Evolutionary conservation across 2,113 vertebrate genomes (phyloP).

Genomic region (Formicarius rufipectus): DNA sequence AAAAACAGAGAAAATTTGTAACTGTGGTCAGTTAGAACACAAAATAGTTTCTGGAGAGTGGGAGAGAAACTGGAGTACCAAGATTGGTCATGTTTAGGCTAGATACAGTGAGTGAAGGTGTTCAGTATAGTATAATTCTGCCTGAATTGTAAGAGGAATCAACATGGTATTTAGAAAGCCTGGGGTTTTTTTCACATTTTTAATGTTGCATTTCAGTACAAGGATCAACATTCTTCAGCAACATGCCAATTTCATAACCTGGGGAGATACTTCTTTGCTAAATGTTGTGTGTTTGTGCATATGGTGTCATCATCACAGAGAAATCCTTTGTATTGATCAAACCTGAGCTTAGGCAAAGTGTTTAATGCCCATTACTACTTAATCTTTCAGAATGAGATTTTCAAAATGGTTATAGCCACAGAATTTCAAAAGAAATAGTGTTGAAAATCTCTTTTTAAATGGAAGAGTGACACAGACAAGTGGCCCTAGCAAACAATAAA

Average conservation of each 20-base stretch:
- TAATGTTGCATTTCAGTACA: not conserved
- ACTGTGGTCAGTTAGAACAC: not conserved
- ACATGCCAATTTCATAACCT: not conserved
- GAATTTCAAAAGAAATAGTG: not conserved
- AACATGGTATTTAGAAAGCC: not conserved
- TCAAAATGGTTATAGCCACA: not conserved
- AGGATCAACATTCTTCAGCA: not conserved
- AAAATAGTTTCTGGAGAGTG: accelerated
- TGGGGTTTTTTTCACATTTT: not conserved
- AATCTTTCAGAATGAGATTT: not conserved
- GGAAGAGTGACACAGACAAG: not conserved
- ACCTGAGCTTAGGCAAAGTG: not conserved
- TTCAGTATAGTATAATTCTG: not conserved
- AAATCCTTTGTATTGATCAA: not conserved
- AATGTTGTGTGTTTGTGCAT: accelerated
- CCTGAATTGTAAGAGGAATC: not conserved
- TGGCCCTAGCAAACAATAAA: not conserved
- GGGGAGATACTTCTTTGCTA: not conserved
- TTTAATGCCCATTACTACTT: not conserved
- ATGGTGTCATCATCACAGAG: not conserved
- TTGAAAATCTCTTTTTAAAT: not conserved
- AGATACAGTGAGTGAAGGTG: not conserved
- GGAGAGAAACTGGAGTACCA: not conserved
- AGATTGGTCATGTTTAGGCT: not conserved
- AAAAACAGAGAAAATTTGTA: not conserved